phyloP scores from a whole-genome alignment of 2,113 vertebrate genomes.

The Apistogramma diplotaenia region DNA sequence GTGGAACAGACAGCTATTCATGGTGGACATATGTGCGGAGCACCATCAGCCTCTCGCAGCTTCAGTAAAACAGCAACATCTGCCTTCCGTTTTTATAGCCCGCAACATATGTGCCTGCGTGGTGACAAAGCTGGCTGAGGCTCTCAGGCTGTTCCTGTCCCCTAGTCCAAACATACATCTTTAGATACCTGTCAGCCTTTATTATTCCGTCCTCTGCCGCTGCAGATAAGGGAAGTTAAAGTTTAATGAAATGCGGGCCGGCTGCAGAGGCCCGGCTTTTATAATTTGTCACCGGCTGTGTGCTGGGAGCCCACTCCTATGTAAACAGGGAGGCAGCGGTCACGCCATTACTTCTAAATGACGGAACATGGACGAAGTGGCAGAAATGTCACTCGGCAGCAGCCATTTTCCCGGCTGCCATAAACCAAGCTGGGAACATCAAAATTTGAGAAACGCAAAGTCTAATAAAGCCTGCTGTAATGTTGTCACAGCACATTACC shows the following conservation, averaged over 20 bases:
- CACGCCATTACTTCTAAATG: conserved; percentile 80
- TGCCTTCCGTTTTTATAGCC: conserved; percentile 77
- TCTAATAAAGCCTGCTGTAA: conserved; percentile 49
- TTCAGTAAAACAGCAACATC: conserved; percentile 77
- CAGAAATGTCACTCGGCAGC: conserved; percentile 60
- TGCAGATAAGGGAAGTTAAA: conserved; percentile 78
- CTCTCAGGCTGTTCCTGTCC: conserved; percentile 67
- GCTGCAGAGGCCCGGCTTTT: conserved; percentile 77
- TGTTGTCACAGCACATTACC: conserved; percentile 58
- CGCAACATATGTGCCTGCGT: conserved; percentile 70
- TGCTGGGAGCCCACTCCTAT: conserved; percentile 75
- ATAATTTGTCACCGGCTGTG: conserved; percentile 80
- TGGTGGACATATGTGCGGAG: conserved; percentile 66
- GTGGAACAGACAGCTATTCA: conserved; percentile 66
- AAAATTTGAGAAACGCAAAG: conserved; percentile 55
- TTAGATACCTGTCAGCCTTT: conserved; percentile 78
- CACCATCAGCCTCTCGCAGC: conserved; percentile 66
- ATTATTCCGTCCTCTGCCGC: conserved; percentile 76
- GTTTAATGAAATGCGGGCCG: conserved; percentile 79
- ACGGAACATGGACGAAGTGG: conserved; percentile 66
- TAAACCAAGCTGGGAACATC: conserved; percentile 52
- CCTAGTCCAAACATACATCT: conserved; percentile 76
- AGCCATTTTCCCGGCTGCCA: conserved; percentile 59
- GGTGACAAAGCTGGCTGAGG: conserved; percentile 71
- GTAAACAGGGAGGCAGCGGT: conserved; percentile 77